Evolutionary conservation across 2,888 invertebrate genomes (phyloP).

Genomic region (Cheilosia vernalis): DNA sequence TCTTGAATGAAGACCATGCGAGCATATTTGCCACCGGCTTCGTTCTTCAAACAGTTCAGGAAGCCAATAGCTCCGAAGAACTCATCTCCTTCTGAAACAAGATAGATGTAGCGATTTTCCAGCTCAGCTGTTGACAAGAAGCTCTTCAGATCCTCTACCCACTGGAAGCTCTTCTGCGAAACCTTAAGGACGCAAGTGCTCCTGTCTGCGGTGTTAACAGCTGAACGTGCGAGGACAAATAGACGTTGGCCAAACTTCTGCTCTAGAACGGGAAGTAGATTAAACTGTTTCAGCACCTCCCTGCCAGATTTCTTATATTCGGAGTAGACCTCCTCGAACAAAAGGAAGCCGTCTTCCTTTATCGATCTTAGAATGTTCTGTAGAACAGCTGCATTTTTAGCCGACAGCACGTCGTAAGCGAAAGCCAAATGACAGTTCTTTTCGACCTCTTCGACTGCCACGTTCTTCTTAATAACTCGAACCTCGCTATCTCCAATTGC

Average conservation of each 20-base stretch:
- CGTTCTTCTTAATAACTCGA: conserved; percentile 87
- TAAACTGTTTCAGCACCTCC: conserved; percentile 81
- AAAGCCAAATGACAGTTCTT: conserved; percentile 88
- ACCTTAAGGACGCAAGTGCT: conserved; percentile 86
- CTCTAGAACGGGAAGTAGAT: conserved; percentile 85
- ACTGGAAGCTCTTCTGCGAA: conserved; percentile 88
- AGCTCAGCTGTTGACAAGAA: conserved; percentile 88
- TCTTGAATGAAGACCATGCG: conserved; percentile 90
- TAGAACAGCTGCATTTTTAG: conserved; percentile 85
- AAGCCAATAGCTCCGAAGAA: conserved; percentile 93
- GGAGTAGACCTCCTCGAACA: conserved; percentile 88
- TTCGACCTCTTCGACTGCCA: conserved; percentile 85
- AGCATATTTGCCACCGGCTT: conserved; percentile 91
- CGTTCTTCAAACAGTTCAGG: conserved; percentile 94
- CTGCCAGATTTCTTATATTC: conserved; percentile 84
- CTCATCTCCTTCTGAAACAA: conserved; percentile 88
- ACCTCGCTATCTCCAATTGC: conserved; percentile 86
- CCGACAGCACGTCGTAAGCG: conserved; percentile 87
- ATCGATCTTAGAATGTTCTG: conserved; percentile 86
- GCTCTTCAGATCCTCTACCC: conserved; percentile 92
- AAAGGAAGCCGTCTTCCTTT: conserved; percentile 88
- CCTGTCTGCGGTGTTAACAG: conserved; percentile 77
- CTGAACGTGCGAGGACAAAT: conserved; percentile 87
- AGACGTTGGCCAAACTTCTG: conserved; percentile 87
- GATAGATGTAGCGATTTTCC: conserved; percentile 86